Base-by-base conservation (phyloP, 1,140 invertebrate species). In the Drosophila cardini region DNA sequence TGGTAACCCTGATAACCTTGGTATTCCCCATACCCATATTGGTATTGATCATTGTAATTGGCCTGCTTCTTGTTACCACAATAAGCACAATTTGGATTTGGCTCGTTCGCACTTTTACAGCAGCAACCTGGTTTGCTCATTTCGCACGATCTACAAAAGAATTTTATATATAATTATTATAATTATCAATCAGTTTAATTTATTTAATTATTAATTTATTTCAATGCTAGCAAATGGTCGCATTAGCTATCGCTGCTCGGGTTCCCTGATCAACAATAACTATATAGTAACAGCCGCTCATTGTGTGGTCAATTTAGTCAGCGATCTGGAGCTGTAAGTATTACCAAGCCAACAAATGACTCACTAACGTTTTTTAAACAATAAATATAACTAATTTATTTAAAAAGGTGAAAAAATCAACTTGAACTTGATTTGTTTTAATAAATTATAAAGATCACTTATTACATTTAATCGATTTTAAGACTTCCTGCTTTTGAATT, bases 241-340 rank as follows among this genome's bases (percentile, higher is more conserved):
- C 13, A 78, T 93, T 3, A 92, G 92, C 38, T 94, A 92, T 85
- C 92, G 93, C 36, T 96, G 96, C 78, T 95, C 95, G 1, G 96
- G 95, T 1, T 93, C 94, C 2, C 90, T 96, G 0, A 93, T 96
- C 34, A 94, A 93, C 16, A 91, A 93, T 36, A 74, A 92, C 1
- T 94, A 94, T 72, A 92, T 96, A 15, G 45, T 96, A 2, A 96
- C 95, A 0, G 94, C 96, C 4, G 95, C 94, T 0, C 96, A 96
- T 90, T 96, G 95, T 74, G 92, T 95, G 1, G 89, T 90, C 2
- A 90, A 93, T 63, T 83, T 94, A 43, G 92, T 93, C 1, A 85
- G 73, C 9, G 92, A 90, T 57, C 92, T 92, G 45, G 87, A 92
- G 56, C 62, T 94, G 93, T 94, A 91, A 93, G 93, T 92, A 11